phyloP scores from a whole-genome alignment of 2,797 vertebrate species.

The Gymnothorax javanicus region DNA sequence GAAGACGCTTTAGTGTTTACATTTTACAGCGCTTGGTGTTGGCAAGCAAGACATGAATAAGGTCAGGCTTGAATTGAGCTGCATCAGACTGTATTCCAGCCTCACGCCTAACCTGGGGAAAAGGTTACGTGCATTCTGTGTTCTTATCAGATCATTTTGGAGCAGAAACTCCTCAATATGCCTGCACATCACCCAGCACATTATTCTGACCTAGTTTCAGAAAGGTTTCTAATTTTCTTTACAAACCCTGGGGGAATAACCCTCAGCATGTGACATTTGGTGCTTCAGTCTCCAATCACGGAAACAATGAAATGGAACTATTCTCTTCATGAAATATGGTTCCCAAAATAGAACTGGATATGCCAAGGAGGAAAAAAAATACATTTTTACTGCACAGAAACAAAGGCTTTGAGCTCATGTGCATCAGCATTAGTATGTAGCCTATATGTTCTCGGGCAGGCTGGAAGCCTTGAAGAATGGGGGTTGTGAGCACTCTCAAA shows the following conservation, averaged over 20 bases:
- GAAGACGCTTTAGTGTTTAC: not conserved
- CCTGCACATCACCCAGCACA: not conserved
- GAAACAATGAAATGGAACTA: not conserved
- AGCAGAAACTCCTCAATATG: not conserved
- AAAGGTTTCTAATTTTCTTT: conserved; percentile 31
- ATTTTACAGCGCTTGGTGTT: not conserved
- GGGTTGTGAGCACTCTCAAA: not conserved
- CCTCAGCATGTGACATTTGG: conserved; percentile 2
- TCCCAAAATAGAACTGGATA: not conserved
- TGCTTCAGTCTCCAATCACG: not conserved
- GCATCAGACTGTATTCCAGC: not conserved
- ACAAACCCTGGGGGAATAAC: conserved; percentile 28
- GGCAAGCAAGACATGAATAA: not conserved
- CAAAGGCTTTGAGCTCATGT: not conserved
- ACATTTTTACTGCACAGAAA: not conserved
- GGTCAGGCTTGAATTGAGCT: not conserved
- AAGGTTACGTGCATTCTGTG: not conserved
- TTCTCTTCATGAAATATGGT: not conserved
- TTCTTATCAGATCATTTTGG: conserved; percentile 21
- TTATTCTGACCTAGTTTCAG: conserved; percentile 29
- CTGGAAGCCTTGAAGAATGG: not conserved
- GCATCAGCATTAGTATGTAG: not conserved
- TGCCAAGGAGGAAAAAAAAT: not conserved
- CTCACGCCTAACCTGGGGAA: not conserved
- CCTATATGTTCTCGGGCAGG: not conserved